Base-by-base conservation (phyloP, 2,797 vertebrate species). In the Oophaga sylvatica region DNA sequence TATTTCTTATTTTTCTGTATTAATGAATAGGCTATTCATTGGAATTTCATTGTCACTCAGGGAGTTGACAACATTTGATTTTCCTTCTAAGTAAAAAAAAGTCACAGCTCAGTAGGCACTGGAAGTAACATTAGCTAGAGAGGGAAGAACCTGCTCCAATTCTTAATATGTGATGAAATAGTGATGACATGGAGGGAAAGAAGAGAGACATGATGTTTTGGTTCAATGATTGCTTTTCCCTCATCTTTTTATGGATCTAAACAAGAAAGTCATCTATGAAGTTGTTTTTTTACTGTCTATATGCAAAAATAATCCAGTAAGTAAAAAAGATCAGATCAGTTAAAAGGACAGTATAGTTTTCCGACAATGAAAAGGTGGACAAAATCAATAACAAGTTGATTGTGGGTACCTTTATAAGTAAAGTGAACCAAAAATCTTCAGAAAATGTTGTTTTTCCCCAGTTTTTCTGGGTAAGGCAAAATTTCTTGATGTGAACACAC, bases 81-180 rank as follows among this genome's bases (percentile, higher is more conserved):
- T 86, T 62, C 62, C 84, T 83, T 71, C 86, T 83, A 86, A 89
- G 80, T 84, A 88, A 88, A 89, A 88, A 89, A 88, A 89, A 79
- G 88, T 89, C 88, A 89, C 88, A 86, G 88, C 80, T 78, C 80
- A 89, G 84, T 89, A 80, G 84, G 53, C 83, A 89, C n/a, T 86
- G 45, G 57, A 89, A 89, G 88, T 89, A 86, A 86, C 75, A 86
- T 86, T 86, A 86, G 80, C 73, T 85, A 79, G 80, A 73, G 63
- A 71, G 53, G n/a, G 84, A 41, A 57, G 41, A 89, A 65, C 8
- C 80, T 62, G 45, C 29, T 75, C n/a, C 80, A 76, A 19, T 71
- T 80, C 73, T 86, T 86, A 89, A 89, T 63, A 86, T 86, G 88
- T 85, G 84, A 89, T 89, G 88, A 89, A 89, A 89, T 86, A 79